Evolutionary conservation across 2,113 vertebrate species (phyloP).

Genomic region (Thamnaconus septentrionalis): DNA sequence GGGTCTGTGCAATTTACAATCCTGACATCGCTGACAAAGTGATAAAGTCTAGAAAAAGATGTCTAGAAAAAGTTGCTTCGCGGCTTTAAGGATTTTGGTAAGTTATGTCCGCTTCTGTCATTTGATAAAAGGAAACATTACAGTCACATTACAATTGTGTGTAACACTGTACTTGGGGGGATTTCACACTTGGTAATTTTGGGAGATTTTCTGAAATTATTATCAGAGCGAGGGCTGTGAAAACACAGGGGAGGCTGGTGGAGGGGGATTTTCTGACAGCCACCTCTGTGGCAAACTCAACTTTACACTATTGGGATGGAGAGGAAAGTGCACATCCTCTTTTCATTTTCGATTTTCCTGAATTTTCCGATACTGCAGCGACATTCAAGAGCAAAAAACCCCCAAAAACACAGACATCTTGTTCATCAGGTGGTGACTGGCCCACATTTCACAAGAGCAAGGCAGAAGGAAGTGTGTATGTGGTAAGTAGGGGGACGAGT

Average conservation of each 20-base stretch:
- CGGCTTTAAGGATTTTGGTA: conserved; percentile 45
- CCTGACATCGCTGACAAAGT: too few relatives aligned
- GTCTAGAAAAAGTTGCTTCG: conserved; percentile 8
- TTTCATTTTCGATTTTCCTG: conserved; percentile 44
- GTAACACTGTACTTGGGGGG: conserved; percentile 4
- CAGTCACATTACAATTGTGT: conserved; percentile 9
- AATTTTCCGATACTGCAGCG: neutral
- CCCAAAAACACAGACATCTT: conserved; percentile 14
- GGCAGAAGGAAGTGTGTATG: conserved; percentile 30
- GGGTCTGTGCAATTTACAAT: too few relatives aligned
- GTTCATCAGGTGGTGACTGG: conserved; percentile 15
- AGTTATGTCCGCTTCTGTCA: conserved; percentile 22
- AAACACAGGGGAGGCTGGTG: neutral
- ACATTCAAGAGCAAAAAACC: neutral
- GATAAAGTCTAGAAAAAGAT: too few relatives aligned
- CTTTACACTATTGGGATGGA: conserved; percentile 10
- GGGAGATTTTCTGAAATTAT: conserved; percentile 12
- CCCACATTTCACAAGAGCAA: conserved; percentile 45
- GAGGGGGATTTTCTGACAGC: conserved; percentile 26
- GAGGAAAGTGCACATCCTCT: conserved; percentile 35
- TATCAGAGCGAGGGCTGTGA: conserved; percentile 5
- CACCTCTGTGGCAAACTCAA: neutral
- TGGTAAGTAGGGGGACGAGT: conserved; percentile 21
- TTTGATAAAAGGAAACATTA: conserved; percentile 40
- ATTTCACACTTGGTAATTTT: conserved; percentile 20